These are phyloP conservation scores for Sardinella longiceps DNA, from an alignment of 2,797 vertebrate species.

Conservation along the genomic window DNA sequence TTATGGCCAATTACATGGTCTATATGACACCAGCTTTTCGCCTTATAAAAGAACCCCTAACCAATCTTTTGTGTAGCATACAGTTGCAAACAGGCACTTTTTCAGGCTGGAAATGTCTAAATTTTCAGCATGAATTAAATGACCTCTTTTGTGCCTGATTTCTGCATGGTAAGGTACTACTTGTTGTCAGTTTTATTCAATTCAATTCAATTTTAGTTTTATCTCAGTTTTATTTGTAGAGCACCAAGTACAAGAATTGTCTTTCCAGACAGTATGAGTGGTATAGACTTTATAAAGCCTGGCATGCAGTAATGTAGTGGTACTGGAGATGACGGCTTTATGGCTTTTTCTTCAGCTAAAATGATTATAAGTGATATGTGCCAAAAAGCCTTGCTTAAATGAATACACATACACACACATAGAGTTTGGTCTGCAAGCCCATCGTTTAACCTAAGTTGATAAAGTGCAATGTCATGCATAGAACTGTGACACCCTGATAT, in stretches of 20 bases:
- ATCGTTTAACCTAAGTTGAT: neutral
- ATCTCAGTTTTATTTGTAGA: too few species aligned
- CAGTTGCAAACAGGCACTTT: neutral
- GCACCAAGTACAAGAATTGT: too few species aligned
- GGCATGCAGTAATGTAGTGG: too few species aligned
- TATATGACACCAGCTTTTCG: neutral
- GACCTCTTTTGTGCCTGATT: neutral
- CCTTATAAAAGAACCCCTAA: neutral
- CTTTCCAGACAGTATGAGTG: too few species aligned
- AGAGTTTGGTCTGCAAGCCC: neutral
- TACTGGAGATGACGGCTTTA: neutral
- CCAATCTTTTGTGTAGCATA: neutral
- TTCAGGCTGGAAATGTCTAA: neutral
- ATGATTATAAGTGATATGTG: neutral
- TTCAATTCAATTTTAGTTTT: too few species aligned
- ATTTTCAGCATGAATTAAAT: neutral
- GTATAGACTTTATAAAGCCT: too few species aligned
- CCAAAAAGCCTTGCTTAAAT: neutral
- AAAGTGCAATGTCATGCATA: conserved; percentile 6
- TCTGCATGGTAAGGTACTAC: neutral
- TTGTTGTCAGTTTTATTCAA: neutral
- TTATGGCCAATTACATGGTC: neutral
- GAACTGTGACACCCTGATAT: neutral
- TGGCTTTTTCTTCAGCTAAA: neutral
- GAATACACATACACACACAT: neutral